A percentile compares a stretch with the other conserved stretches of the same genome.
Conservation (phyloP, 2,888 invertebrate genomes). For the Drosophila mercatorum region DNA sequence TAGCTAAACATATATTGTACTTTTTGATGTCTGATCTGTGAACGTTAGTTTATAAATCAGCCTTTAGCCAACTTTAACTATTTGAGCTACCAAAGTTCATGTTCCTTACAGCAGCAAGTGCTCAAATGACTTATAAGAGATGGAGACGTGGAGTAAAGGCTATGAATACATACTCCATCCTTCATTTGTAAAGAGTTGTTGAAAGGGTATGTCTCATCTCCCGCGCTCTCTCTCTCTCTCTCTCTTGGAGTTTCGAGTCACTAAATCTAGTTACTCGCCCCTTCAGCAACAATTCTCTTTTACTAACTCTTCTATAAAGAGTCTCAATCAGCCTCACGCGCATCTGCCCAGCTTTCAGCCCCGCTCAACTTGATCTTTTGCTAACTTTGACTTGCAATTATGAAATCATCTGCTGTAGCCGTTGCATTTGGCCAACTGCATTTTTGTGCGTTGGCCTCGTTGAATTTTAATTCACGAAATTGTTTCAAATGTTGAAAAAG, state of each 20-base stretch:
- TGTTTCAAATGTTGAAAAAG: conserved; percentile 46
- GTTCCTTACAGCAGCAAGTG: neutral
- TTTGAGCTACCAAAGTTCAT: no score
- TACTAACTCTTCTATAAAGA: no score
- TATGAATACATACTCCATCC: no score
- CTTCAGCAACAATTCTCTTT: no score
- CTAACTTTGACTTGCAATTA: conserved; percentile 24
- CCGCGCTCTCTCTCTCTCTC: no score
- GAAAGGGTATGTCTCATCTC: neutral
- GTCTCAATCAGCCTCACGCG: neutral
- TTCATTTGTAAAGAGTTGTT: no score
- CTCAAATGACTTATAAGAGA: neutral
- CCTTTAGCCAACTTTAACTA: neutral
- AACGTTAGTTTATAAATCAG: neutral
- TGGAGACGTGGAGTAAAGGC: no score
- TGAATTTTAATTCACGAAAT: conserved; percentile 77
- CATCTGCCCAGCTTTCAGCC: neutral
- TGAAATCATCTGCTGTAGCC: conserved; percentile 54
- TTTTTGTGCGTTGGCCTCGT: conserved; percentile 64
- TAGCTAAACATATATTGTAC: neutral
- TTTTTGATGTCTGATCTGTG: neutral
- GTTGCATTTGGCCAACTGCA: conserved; percentile 29
- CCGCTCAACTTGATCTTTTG: neutral
- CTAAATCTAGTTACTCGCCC: no score
- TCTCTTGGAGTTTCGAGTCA: no score